Conservation (phyloP, 2,797 vertebrate species). For the Myiothlypis coronata region DNA sequence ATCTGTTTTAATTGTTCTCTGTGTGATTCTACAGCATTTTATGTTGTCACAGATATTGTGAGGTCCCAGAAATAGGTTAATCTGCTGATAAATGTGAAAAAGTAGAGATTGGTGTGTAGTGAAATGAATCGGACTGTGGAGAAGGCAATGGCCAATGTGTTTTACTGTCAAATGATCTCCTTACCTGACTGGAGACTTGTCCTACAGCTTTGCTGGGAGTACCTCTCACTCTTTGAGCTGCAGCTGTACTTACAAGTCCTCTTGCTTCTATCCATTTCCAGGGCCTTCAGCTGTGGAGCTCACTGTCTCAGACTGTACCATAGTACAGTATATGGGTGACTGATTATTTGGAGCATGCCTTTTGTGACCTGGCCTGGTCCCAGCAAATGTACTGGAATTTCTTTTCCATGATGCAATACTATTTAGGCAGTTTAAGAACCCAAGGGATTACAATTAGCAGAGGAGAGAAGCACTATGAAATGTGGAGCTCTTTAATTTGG, state of each 20-base stretch:
- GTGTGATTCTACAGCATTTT: background rate
- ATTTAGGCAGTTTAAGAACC: background rate
- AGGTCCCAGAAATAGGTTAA: background rate
- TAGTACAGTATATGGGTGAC: background rate
- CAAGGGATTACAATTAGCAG: background rate
- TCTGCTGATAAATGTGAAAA: background rate
- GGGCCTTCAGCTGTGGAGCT: background rate
- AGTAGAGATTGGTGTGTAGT: background rate
- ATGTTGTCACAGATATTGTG: background rate
- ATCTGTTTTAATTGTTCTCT: background rate
- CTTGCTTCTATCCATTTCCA: background rate
- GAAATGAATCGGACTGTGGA: background rate
- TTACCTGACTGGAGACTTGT: background rate
- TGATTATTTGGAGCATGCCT: background rate
- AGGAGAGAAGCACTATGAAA: background rate
- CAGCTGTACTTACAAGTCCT: background rate
- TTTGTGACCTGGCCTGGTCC: background rate
- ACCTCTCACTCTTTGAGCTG: background rate
- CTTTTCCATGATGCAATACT: background rate
- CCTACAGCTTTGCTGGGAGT: background rate
- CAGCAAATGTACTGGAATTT: background rate
- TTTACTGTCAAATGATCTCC: background rate
- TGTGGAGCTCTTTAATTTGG: background rate
- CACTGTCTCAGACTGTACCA: background rate
- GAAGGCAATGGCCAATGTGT: background rate